phyloP scores from a whole-genome alignment of 2,113 vertebrate species.

The Galemys pyrenaicus region DNA sequence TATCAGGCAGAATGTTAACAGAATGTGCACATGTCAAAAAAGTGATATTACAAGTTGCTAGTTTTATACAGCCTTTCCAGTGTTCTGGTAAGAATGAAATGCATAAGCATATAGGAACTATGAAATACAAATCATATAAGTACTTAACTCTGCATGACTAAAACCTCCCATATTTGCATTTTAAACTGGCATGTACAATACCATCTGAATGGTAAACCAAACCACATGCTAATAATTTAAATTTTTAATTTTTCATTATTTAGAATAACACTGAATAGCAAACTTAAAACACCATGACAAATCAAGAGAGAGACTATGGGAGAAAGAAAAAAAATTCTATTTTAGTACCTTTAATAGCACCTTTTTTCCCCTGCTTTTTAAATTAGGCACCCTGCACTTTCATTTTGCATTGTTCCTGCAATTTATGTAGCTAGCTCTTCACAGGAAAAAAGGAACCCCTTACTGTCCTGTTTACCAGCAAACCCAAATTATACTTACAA shows the following conservation, averaged over 20 bases:
- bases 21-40: not conserved
- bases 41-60: conserved; percentile 1
- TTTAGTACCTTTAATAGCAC: not conserved
- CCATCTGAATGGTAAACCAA: conserved; percentile 28
- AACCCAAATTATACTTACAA: not conserved
- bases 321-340: not conserved
- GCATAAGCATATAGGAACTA: not conserved
- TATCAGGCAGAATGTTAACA: not conserved
- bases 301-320: not conserved
- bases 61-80: not conserved
- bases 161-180: not conserved
- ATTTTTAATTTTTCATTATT: not conserved
- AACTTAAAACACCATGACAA: not conserved
- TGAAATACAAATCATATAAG: not conserved
- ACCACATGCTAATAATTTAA: conserved; percentile 21
- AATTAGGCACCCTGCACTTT: not conserved
- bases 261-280: conserved; percentile 30
- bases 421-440: not conserved
- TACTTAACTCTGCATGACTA: not conserved
- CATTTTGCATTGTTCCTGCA: not conserved
- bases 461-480: not conserved
- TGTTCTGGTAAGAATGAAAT: not conserved
- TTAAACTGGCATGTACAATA: not conserved
- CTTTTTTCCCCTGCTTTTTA: not conserved
- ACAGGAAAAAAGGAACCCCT: not conserved